Conservation (phyloP, 2,113 vertebrate genomes). For the Platichthys flesus region DNA sequence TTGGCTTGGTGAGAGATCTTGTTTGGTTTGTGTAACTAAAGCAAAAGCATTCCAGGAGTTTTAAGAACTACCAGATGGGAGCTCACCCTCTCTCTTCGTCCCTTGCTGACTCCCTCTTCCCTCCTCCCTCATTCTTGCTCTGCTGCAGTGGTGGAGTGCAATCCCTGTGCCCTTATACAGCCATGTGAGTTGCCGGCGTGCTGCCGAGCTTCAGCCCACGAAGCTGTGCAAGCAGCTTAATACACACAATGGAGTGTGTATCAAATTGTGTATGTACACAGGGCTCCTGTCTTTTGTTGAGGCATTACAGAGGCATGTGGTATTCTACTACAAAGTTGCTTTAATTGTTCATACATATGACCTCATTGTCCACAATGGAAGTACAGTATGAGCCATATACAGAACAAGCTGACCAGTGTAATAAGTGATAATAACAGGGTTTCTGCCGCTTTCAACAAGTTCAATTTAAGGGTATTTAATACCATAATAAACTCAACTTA, state of each 20-base stretch:
- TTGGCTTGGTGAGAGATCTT: constrained; percentile 79
- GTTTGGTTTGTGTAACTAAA: constrained; percentile 89
- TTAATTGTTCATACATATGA: constrained; percentile 2
- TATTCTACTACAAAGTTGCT: constrained; percentile 45
- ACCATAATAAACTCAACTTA: too few species aligned
- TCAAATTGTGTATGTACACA: constrained; percentile 16
- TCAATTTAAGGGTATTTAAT: too few species aligned
- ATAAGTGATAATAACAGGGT: not conserved
- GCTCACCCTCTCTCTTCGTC: constrained; percentile 56
- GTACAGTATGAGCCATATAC: constrained; percentile 1
- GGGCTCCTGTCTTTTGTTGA: constrained; percentile 29
- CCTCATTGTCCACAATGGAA: not conserved
- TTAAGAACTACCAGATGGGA: constrained; percentile 89
- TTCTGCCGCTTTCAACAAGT: too few species aligned
- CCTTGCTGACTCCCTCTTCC: constrained; percentile 22
- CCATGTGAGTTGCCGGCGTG: constrained; percentile 76
- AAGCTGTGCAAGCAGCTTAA: constrained; percentile 39
- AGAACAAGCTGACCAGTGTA: not conserved
- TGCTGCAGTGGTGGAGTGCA: constrained; percentile 52
- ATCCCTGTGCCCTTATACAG: constrained; percentile 86
- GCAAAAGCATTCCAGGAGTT: constrained; percentile 88
- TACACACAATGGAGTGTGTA: constrained; percentile 29
- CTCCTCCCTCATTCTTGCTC: constrained; percentile 53
- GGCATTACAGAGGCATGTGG: constrained; percentile 47
- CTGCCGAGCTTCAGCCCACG: constrained; percentile 54